Evolutionary conservation across 2,113 vertebrate species (phyloP), one percentile per base, ranked within the genome.

Genomic region (Platichthys stellatus): DNA sequence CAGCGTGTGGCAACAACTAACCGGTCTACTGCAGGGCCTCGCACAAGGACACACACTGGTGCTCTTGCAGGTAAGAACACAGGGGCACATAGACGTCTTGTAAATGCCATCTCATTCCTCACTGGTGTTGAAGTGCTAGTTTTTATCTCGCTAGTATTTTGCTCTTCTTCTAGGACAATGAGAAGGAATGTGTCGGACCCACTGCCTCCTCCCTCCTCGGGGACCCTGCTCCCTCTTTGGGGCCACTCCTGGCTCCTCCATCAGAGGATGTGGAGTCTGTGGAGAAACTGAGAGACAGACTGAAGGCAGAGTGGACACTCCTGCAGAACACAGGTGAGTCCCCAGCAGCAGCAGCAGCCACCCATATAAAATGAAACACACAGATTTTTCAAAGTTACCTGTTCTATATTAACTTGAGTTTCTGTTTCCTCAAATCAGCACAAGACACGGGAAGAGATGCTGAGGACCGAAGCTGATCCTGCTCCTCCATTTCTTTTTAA

Each of bases 51-150:
- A 87, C 54, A 92, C 95, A 13, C 86, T 99, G 53, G 92, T 89
- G 0, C 88, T 98, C 18, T 59, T 97, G 1, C 93, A 96, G 94
- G 96, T 97, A 92, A 94, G 94, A 64, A 47, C 0, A 24, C 45
- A 45, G 13, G 43, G 43, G 24, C 62, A 14, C 10, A 62, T 51
- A 1, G 43, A 40, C 47, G 21, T 3, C 15, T 7, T 35, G 14
- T 28, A 15, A 59, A 38, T 26, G 2, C 17, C 1, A 17, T 24
- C 18, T 58, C 1, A 12, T 13, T 67, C 8, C n/a, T 45, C 20
- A 11, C 60, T 49, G 21, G 18, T 49, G 38, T 63, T 10, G 51
- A 80, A 63, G n/a, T 15, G 43, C 21, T 31, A 13, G n/a, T 45
- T 62, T 18, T 40, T 10, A 20, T 51, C 24, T 45, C 21, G 31